A percentile compares a stretch with the other conserved stretches of the same genome.
Evolutionary conservation across 2,888 invertebrate genomes (phyloP).

Genomic region (Caenorhabditis auriculariae): DNA sequence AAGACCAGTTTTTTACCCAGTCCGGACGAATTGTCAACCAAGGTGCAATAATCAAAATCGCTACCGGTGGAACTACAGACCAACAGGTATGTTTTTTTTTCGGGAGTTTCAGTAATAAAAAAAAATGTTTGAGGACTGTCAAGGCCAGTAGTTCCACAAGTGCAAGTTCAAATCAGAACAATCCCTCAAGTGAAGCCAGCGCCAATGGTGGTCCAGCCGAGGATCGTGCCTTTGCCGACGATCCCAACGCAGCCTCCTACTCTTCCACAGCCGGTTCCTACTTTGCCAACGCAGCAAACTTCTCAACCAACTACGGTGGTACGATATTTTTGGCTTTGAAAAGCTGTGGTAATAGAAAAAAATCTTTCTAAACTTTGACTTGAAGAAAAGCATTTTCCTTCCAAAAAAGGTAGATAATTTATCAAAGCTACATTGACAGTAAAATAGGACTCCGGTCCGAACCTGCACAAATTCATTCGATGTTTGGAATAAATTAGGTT

Average conservation of each 20-base stretch:
- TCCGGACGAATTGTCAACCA: slow-evolving; percentile 57
- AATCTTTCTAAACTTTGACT: no score
- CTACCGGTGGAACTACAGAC: slow-evolving; percentile 54
- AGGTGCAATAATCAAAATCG: slow-evolving; percentile 48
- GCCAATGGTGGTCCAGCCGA: slow-evolving; percentile 10
- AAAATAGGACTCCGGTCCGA: no score
- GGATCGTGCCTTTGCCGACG: slow-evolving; percentile 8
- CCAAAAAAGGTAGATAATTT: no score
- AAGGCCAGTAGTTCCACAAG: slow-evolving; percentile 20
- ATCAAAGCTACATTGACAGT: no score
- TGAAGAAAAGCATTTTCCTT: no score
- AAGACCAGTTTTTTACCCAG: slow-evolving; percentile 52
- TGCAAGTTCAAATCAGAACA: slow-evolving; percentile 32
- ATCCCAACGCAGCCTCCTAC: slow-evolving; percentile 21
- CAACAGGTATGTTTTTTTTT: slow-evolving; percentile 28
- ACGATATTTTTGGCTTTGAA: no score
- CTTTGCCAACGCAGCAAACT: neutral
- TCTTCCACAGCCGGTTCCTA: slow-evolving; percentile 19
- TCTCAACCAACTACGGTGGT: no score
- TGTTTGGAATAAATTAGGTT: no score
- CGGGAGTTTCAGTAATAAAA: slow-evolving; percentile 15
- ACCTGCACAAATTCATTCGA: no score
- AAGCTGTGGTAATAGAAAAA: no score
- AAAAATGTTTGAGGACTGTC: no score
- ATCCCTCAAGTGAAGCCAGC: slow-evolving; percentile 16